phyloP scores from a whole-genome alignment of 2,888 invertebrate species.

The Macroteleia sp. region DNA sequence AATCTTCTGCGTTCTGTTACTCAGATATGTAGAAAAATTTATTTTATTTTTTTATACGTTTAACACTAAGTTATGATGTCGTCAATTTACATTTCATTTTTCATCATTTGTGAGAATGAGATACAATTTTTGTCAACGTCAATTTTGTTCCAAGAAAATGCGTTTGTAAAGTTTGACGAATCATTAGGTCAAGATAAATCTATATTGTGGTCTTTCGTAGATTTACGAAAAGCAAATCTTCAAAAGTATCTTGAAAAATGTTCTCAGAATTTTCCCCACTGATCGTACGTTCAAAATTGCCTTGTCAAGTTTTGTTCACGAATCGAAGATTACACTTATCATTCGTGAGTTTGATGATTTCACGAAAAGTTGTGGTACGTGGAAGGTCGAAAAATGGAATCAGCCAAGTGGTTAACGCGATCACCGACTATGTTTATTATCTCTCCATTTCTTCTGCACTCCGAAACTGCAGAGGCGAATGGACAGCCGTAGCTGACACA shows the following conservation, averaged over 20 bases:
- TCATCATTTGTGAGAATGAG: too few species aligned
- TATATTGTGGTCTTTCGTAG: too few species aligned
- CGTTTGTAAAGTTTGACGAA: constrained; percentile 7
- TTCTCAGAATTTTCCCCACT: too few species aligned
- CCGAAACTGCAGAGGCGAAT: constrained; percentile 14
- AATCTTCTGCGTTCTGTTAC: too few species aligned
- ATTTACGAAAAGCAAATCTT: background rate
- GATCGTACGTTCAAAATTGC: background rate
- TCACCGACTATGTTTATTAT: constrained; percentile 45
- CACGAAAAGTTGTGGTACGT: constrained; percentile 7
- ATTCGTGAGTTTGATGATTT: constrained; percentile 13
- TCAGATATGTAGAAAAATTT: too few species aligned
- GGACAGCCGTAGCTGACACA: constrained; percentile 23
- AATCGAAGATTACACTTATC: constrained; percentile 21
- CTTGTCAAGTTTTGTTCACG: constrained; percentile 9
- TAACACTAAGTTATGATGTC: too few species aligned
- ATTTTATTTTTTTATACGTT: too few species aligned
- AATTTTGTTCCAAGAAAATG: background rate
- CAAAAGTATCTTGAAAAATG: too few species aligned
- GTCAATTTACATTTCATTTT: too few species aligned
- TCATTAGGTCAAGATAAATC: constrained; percentile 13
- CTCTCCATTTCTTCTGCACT: constrained; percentile 20
- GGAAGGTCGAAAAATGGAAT: constrained; percentile 27
- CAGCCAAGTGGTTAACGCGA: constrained; percentile 32
- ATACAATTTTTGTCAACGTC: too few species aligned